Evolutionary conservation across 2,797 vertebrate genomes (phyloP).

Genomic region (Holocentrus rufus): DNA sequence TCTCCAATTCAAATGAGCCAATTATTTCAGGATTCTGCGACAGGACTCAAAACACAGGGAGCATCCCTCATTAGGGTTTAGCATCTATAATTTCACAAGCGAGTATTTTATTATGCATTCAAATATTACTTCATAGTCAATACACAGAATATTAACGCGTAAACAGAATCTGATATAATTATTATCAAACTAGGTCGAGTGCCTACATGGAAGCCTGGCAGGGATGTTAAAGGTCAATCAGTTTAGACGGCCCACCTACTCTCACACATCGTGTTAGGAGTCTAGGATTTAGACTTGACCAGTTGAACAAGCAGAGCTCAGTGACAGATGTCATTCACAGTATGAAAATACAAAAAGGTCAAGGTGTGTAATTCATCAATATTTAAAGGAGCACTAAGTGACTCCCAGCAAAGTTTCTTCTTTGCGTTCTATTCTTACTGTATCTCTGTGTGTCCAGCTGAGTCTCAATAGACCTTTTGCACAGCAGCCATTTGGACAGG

Average conservation of each 20-base stretch:
- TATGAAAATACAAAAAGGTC: no score
- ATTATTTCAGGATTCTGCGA: constrained; percentile 69
- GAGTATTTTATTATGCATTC: constrained; percentile 49
- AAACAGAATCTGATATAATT: constrained; percentile 12
- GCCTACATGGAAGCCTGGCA: constrained; percentile 15
- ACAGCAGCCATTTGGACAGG: no score
- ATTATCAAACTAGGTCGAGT: constrained; percentile 15
- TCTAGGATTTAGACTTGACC: not conserved
- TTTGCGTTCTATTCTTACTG: no score
- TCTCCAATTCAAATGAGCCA: constrained; percentile 73
- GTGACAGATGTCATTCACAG: no score
- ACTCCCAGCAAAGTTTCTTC: no score
- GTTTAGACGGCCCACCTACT: not conserved
- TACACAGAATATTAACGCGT: constrained; percentile 28
- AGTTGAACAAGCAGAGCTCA: not conserved
- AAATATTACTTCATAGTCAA: constrained; percentile 25
- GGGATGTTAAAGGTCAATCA: constrained; percentile 10
- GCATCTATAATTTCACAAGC: constrained; percentile 62
- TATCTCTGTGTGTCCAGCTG: no score
- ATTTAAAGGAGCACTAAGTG: no score
- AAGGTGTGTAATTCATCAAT: no score
- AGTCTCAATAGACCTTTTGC: no score
- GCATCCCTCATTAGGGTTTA: constrained; percentile 37
- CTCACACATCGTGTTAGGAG: no score
- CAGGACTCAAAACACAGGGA: constrained; percentile 51